phyloP scores from a whole-genome alignment of 2,113 vertebrate species.

The Oryzias melastigma region DNA sequence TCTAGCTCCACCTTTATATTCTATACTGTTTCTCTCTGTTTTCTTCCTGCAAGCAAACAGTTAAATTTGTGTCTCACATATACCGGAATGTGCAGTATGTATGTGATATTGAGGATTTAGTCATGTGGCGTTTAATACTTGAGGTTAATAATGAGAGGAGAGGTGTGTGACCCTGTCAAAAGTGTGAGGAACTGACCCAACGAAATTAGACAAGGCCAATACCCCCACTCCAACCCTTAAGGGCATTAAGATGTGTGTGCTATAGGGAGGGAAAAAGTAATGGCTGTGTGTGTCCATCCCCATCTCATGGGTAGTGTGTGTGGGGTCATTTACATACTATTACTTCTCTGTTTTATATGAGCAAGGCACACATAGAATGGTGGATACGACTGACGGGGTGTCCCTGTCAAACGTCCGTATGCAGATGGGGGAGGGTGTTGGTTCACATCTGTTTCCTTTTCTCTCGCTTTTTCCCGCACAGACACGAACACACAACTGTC shows the following conservation, averaged over 20 bases:
- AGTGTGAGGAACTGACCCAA: constrained; percentile 73
- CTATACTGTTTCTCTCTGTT: no score
- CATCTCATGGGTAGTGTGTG: constrained; percentile 58
- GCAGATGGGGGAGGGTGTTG: constrained; percentile 69
- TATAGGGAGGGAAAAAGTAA: constrained; percentile 1
- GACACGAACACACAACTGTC: constrained; percentile 54
- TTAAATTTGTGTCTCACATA: constrained; percentile 12
- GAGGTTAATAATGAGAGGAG: constrained; percentile 72
- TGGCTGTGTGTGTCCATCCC: constrained; percentile 53
- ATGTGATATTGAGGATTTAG: constrained; percentile 41
- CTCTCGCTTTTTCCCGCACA: constrained; percentile 15
- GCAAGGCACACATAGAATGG: constrained; percentile 13
- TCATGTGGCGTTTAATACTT: constrained; percentile 45
- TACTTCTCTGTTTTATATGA: constrained; percentile 56
- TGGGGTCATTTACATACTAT: constrained; percentile 73
- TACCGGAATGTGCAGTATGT: constrained; percentile 7
- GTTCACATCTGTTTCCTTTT: constrained; percentile 63
- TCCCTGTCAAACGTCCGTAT: constrained; percentile 75
- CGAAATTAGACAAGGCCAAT: constrained; percentile 70
- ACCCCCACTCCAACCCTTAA: constrained; percentile 60
- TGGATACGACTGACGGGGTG: constrained; percentile 61
- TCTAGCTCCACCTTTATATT: no score
- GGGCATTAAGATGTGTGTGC: constrained; percentile 43
- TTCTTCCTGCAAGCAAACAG: no score
- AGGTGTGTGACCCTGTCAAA: constrained; percentile 76